Evolutionary conservation across 1,140 invertebrate species (phyloP).

Genomic region (Calephelis virginiensis): DNA sequence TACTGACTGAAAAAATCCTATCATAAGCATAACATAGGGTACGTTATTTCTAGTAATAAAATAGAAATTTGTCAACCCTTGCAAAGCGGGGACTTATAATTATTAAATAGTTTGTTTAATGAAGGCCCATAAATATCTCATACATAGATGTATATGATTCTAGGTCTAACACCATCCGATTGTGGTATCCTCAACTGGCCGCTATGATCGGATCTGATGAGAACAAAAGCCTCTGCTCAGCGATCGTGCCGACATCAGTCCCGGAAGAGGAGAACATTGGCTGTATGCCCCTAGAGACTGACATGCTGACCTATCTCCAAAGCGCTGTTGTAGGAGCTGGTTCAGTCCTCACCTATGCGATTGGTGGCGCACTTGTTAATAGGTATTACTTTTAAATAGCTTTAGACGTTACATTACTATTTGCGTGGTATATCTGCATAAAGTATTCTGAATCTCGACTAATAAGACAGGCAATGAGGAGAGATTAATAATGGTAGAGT

Average conservation of each 20-base stretch:
- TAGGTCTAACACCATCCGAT: constrained; percentile 75
- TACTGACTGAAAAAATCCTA: no score
- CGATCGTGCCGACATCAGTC: constrained; percentile 40
- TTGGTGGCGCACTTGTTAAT: constrained; percentile 71
- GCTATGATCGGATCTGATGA: constrained; percentile 67
- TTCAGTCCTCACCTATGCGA: constrained; percentile 74
- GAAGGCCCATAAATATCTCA: no score
- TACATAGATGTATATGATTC: constrained; percentile 1
- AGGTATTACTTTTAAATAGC: constrained; percentile 29
- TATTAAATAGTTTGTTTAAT: no score
- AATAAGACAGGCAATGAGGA: no score
- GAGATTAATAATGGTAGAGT: no score
- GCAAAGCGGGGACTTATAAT: no score
- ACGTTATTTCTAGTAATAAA: no score
- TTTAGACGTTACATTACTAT: no score
- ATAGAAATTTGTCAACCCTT: no score
- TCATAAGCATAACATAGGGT: no score
- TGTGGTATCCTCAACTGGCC: constrained; percentile 83
- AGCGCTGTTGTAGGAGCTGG: constrained; percentile 76
- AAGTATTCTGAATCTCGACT: no score
- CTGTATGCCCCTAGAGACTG: constrained; percentile 56
- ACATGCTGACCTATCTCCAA: constrained; percentile 78
- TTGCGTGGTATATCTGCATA: no score
- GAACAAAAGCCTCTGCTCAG: constrained; percentile 49
- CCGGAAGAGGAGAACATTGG: constrained; percentile 9